Evolutionary conservation across 2,797 vertebrate species (phyloP), one percentile per base, ranked within the genome.

Genomic region (Crax fasciolata): DNA sequence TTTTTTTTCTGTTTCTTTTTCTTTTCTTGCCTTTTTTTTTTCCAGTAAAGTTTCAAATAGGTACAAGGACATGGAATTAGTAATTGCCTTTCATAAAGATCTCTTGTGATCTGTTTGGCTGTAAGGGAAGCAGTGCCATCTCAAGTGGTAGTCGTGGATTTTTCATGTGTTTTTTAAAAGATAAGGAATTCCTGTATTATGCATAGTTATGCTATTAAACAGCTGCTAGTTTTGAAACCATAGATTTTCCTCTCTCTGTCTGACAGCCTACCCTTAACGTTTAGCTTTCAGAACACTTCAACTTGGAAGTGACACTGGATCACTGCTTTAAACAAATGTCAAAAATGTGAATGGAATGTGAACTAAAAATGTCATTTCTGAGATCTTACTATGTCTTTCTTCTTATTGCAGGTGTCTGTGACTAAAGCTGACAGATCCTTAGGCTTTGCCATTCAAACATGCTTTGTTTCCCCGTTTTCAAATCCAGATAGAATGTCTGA

Each of bases 391-490:
- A 2, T 87, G 46, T 95, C 32, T 87, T 96, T 91, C 93, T 62
- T 84, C 85, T 52, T 73, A 17, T 83, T 89, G 43, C 97, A 99
- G 99, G 98, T 99, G 68, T 98, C 98, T 51, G 98, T 99, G 46
- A 98, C 98, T 28, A 98, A 98, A 84, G 97, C 98, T 21, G 98
- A 99, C 91, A 98, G 98, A 25, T 98, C 99, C 30, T 92, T 99
- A 93, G 98, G 99, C 32, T 99, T 99, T 95, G 98, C 98, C 97
- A 99, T 99, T 95, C 97, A 98, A 84, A 98, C 98, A 0, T 99
- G 99, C 97, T 98, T 98, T 93, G 98, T 99, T 94, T 99, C 99
- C 66, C 97, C 98, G 0, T 91, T 98, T 96, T 98, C 98, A n/a
- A 98, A 98, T 95, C 98, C 98, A 66, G 97, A 95, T 43, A 90